Base-by-base conservation (phyloP, 2,797 vertebrate genomes). In the Lepilemur ruficaudatus region DNA sequence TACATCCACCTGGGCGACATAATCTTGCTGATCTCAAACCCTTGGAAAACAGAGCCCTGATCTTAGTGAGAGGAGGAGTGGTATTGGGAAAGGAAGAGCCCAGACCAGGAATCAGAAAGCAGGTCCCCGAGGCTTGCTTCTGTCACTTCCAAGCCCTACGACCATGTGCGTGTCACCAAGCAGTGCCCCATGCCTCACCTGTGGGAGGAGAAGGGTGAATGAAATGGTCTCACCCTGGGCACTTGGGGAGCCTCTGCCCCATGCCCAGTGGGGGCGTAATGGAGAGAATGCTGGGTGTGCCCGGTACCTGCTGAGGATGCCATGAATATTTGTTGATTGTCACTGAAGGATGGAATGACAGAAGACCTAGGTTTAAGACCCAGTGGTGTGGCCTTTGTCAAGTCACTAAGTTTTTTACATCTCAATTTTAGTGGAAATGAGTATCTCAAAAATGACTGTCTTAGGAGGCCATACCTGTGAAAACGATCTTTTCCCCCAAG, bases 201-300 rank as follows among this genome's bases (percentile, higher is more conserved):
- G 1, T 46, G 59, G 75, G 50, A 79, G 25, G 57, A 86, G 35
- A 25, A 82, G 14, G 23, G 15, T 25, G 13, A 43, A 10, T 25
- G 22, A 46, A 15, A 70, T 72, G 72, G 10, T 85, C n/a, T 91
- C 3, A 65, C 25, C 9, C 9, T 22, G 30, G 20, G 22, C 15
- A 2, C 30, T 30, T 32, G n/a, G 69, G 50, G 20, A 22, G 0
- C 5, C 3, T 38, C 43, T 17, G 2, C 12, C 0, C 18, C 48
- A 5, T 46, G n/a, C 18, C 35, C n/a, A 75, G 28, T 23, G 70
- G 57, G 30, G 48, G 11, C 63, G 2, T 43, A 7, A 32, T 35
- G n/a, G 52, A 90, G n/a, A 80, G 30, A 88, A 48, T 14, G 22
- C 55, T 1, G 4, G 23, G 12, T 55, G 43, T 89, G 65, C 15